Conservation (phyloP, 2,797 vertebrate species). For the Megaceryle alcyon region DNA sequence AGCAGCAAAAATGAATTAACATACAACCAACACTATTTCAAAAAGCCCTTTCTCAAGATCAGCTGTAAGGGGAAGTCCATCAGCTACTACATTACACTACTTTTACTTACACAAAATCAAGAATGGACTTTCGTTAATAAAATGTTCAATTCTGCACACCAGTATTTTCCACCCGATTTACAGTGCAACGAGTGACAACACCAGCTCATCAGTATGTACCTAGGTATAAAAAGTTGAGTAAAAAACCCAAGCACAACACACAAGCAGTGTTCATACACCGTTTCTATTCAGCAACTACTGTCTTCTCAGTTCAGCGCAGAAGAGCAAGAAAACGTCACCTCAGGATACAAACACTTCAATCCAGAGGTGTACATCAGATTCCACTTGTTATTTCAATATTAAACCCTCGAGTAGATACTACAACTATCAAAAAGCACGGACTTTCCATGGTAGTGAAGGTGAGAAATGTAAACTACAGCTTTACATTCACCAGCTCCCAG, state of each 20-base stretch:
- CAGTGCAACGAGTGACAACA: neutral
- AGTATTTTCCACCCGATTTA: neutral
- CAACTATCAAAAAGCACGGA: neutral
- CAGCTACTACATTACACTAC: neutral
- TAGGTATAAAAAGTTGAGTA: neutral
- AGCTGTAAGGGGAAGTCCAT: neutral
- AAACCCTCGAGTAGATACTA: neutral
- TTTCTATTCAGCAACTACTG: neutral
- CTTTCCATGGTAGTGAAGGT: neutral
- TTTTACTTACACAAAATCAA: neutral
- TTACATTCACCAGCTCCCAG: neutral
- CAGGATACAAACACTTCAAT: neutral
- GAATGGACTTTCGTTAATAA: neutral
- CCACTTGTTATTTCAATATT: neutral
- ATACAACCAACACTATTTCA: neutral
- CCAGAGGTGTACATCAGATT: neutral
- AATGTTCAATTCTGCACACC: neutral
- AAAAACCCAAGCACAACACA: neutral
- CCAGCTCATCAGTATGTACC: neutral
- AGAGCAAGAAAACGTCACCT: neutral
- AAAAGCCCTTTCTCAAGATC: neutral
- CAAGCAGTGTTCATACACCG: neutral
- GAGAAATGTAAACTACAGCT: neutral
- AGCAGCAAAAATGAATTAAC: slow-evolving; percentile 21
- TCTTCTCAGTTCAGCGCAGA: neutral